Percentiles rank a stretch among this genome's conserved stretches.
phyloP scores from a whole-genome alignment of 2,888 invertebrate species.

The Agrotis ipsilon region DNA sequence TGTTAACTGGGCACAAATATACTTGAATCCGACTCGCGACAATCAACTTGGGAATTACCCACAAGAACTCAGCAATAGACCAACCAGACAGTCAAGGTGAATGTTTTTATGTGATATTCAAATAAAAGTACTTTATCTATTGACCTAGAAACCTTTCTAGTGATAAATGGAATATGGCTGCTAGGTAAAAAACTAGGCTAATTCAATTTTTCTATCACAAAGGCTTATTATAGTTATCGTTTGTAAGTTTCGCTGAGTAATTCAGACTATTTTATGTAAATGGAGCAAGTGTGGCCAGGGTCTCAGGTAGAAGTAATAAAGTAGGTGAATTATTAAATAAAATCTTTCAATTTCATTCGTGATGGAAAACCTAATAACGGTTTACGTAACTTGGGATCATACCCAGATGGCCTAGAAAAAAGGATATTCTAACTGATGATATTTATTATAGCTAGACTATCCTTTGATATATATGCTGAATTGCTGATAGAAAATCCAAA shows the following conservation, averaged over 20 bases:
- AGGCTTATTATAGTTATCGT: background rate
- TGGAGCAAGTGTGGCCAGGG: background rate
- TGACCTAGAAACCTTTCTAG: constrained; percentile 12
- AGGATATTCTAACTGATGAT: background rate
- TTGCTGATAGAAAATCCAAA: background rate
- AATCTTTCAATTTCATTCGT: background rate
- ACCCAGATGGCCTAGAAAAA: background rate
- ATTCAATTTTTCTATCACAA: constrained; percentile 1
- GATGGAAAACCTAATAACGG: background rate
- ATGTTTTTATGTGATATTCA: background rate
- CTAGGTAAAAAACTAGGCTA: constrained; percentile 1
- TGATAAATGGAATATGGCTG: constrained; percentile 4
- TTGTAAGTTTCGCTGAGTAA: constrained; percentile 14
- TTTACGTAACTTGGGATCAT: background rate
- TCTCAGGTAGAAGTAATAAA: background rate
- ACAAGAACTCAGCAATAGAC: background rate
- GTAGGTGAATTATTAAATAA: background rate
- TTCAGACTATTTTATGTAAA: constrained; percentile 2
- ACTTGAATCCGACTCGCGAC: too few relatives aligned
- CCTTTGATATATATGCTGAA: background rate
- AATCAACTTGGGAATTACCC: too few relatives aligned
- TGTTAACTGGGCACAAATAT: background rate
- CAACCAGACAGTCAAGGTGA: background rate
- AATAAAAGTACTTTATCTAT: constrained; percentile 9
- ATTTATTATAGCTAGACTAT: too few relatives aligned